phyloP scores from a whole-genome alignment of 1,140 invertebrate genomes.

The Pomacea maculata region DNA sequence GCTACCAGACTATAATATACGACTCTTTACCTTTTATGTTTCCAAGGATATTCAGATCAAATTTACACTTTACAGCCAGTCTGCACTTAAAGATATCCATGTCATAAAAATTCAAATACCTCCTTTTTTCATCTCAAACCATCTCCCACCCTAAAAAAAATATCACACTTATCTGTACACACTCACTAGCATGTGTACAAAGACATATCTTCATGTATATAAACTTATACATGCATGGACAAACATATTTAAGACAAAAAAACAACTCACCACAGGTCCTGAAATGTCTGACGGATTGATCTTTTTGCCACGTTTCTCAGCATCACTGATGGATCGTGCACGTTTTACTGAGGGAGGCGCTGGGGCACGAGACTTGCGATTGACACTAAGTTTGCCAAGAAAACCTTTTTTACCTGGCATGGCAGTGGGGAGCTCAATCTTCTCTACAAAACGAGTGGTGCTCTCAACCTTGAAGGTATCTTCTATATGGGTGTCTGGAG shows the following conservation, averaged over 20 bases:
- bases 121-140: neutral
- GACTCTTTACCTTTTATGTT: neutral
- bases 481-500: neutral
- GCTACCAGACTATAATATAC: neutral
- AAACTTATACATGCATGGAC: neutral
- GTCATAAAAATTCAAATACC: neutral
- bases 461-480: slow-evolving; percentile 20
- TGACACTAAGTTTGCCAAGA: slow-evolving; percentile 51
- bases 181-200: neutral
- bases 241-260: neutral
- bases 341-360: slow-evolving; percentile 53
- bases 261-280: slow-evolving; percentile 54
- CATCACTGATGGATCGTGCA: slow-evolving; percentile 55
- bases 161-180: neutral
- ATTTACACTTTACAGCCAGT: no score
- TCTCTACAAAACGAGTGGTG: slow-evolving; percentile 36
- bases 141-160: neutral
- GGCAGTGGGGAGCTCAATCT: slow-evolving; percentile 56
- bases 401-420: slow-evolving; percentile 47
- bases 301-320: slow-evolving; percentile 47
- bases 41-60: no score
- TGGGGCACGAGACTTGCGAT: slow-evolving; percentile 49
- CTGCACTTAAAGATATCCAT: no score
- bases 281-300: slow-evolving; percentile 59
- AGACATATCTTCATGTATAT: neutral